Percentiles rank a stretch among this genome's conserved stretches.
phyloP scores from a whole-genome alignment of 2,888 invertebrate genomes.

The Fragum whitleyi region DNA sequence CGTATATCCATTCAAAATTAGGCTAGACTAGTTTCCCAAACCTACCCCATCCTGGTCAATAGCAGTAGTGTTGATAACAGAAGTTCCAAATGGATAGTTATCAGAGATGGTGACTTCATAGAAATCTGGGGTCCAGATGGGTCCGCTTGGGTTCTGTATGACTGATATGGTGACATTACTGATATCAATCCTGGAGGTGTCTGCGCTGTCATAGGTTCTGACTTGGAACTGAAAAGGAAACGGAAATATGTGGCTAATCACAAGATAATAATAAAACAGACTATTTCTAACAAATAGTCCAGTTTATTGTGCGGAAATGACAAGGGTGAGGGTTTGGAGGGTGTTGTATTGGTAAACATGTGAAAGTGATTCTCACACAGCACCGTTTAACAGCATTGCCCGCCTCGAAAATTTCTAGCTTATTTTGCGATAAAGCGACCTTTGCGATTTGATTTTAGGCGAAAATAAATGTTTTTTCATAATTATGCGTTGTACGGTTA shows the following conservation, averaged over 20 bases:
- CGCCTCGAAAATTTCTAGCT: not conserved
- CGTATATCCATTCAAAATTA: too few relatives aligned
- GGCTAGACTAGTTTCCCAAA: too few relatives aligned
- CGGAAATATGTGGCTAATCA: not conserved
- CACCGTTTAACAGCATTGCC: not conserved
- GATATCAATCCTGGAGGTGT: constrained; percentile 71
- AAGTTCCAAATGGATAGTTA: constrained; percentile 68
- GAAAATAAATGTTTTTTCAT: not conserved
- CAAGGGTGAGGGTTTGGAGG: too few relatives aligned
- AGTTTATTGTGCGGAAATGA: too few relatives aligned
- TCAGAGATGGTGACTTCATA: constrained; percentile 72
- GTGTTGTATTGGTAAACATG: too few relatives aligned
- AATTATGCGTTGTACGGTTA: too few relatives aligned
- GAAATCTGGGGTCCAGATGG: constrained; percentile 69
- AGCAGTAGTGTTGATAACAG: constrained; percentile 74
- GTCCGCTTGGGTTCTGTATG: constrained; percentile 79
- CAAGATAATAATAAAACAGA: too few relatives aligned
- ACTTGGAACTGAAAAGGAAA: constrained; percentile 71
- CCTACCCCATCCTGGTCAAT: constrained; percentile 71
- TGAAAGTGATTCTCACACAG: too few relatives aligned
- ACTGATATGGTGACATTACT: constrained; percentile 75
- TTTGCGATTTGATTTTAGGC: too few relatives aligned
- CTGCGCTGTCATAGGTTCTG: constrained; percentile 75
- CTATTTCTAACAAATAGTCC: too few relatives aligned
- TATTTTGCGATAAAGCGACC: too few relatives aligned